Evolutionary conservation across 2,113 vertebrate genomes (phyloP).

Genomic region (Hyperopisus bebe): DNA sequence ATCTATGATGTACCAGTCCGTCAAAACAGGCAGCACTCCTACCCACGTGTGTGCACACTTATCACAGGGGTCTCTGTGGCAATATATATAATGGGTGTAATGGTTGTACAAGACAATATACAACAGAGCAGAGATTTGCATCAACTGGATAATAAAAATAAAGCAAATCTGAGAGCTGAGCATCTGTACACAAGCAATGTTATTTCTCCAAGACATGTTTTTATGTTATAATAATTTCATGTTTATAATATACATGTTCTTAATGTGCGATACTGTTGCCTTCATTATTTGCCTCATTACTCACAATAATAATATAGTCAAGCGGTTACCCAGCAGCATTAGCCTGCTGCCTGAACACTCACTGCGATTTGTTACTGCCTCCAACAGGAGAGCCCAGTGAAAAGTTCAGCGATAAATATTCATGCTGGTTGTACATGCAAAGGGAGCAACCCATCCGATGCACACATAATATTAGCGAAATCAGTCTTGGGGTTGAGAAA

Average conservation of each 20-base stretch:
- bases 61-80: neutral
- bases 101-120: neutral
- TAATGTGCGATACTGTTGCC: neutral
- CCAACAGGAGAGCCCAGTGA: neutral
- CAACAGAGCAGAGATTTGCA: neutral
- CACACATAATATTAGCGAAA: neutral
- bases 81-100: neutral
- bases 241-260: slow-evolving; percentile 4
- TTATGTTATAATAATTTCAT: neutral
- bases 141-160: neutral
- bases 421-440: neutral
- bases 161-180: neutral
- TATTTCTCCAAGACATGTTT: neutral
- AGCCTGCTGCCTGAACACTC: neutral
- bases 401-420: slow-evolving; percentile 20
- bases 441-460: neutral
- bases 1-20: neutral
- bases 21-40: neutral
- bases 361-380: neutral
- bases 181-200: neutral
- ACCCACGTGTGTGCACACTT: neutral
- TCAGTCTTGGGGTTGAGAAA: neutral
- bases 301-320: slow-evolving; percentile 7
- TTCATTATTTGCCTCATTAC: slow-evolving; percentile 3
- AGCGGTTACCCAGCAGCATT: neutral